Percentiles rank a stretch among this genome's conserved stretches.
Evolutionary conservation across 30 jellyfish, hydroid and myxozoan genomes (phyloP).

Genomic region (Aurelia sp.): DNA sequence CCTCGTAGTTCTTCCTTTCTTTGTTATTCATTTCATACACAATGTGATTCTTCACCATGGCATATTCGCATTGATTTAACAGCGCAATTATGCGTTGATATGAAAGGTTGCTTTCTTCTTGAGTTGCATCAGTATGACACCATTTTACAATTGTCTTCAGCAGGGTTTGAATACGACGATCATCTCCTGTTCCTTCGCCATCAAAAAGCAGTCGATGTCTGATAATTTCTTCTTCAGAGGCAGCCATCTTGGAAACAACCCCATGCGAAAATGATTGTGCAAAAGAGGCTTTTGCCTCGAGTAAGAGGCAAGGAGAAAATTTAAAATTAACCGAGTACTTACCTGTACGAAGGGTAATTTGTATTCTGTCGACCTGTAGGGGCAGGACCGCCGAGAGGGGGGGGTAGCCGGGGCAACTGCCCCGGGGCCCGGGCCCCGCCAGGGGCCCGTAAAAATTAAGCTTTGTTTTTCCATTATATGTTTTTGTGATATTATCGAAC

Average conservation of each 20-base stretch:
- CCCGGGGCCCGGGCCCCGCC: no score
- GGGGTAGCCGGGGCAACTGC: no score
- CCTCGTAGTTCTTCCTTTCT: slow-evolving; percentile 91
- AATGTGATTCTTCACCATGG: slow-evolving; percentile 85
- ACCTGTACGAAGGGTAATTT: no score
- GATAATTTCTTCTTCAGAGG: slow-evolving; percentile 85
- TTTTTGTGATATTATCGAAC: no score
- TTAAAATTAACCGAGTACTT: no score
- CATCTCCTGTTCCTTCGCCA: slow-evolving; percentile 99
- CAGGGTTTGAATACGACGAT: slow-evolving; percentile 86
- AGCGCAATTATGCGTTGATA: slow-evolving; percentile 82
- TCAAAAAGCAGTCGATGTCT: slow-evolving; percentile 85
- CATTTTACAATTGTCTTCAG: slow-evolving; percentile 90
- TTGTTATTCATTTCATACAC: slow-evolving; percentile 79
- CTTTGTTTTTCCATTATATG: no score
- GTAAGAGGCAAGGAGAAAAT: no score
- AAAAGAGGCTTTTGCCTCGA: no score
- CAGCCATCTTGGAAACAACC: slow-evolving; percentile 29
- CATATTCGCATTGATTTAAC: slow-evolving; percentile 89
- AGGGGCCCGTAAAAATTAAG: no score
- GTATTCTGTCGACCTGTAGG: no score
- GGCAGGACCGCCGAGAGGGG: no score
- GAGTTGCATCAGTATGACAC: slow-evolving; percentile 71
- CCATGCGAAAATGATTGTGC: not conserved
- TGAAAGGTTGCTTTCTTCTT: slow-evolving; percentile 83